Conservation (phyloP, 2,797 vertebrate species). For the Balearica regulorum region DNA sequence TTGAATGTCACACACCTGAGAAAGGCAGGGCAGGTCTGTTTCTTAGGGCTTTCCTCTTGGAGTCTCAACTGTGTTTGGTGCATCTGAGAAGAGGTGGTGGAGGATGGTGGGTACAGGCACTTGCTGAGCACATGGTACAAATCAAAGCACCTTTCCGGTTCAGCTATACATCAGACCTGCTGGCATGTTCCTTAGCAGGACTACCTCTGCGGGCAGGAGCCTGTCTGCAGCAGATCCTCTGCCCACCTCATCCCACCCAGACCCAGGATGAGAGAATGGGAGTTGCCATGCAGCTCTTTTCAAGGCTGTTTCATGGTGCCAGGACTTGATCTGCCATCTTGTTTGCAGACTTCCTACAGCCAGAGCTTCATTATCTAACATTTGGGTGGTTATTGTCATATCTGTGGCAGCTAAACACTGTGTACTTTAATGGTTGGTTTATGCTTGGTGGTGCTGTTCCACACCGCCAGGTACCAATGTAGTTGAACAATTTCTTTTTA, state of each 20-base stretch:
- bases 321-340: background rate
- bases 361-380: background rate
- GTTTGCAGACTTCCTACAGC: background rate
- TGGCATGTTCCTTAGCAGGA: background rate
- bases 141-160: background rate
- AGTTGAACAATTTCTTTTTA: background rate
- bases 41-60: background rate
- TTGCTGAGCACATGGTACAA: background rate
- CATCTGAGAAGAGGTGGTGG: background rate
- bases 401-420: background rate
- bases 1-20: background rate
- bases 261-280: fast-evolving
- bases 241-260: background rate
- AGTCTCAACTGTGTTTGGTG: background rate
- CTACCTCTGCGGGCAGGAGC: background rate
- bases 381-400: background rate
- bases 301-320: background rate
- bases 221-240: background rate
- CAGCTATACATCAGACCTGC: background rate
- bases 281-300: background rate
- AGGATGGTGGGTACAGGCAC: background rate
- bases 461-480: fast-evolving
- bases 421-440: fast-evolving
- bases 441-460: background rate
- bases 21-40: background rate